Percentiles rank a stretch among this genome's conserved stretches.
Conservation (phyloP, 2,113 vertebrate genomes). For the Mormoops blainvillei region DNA sequence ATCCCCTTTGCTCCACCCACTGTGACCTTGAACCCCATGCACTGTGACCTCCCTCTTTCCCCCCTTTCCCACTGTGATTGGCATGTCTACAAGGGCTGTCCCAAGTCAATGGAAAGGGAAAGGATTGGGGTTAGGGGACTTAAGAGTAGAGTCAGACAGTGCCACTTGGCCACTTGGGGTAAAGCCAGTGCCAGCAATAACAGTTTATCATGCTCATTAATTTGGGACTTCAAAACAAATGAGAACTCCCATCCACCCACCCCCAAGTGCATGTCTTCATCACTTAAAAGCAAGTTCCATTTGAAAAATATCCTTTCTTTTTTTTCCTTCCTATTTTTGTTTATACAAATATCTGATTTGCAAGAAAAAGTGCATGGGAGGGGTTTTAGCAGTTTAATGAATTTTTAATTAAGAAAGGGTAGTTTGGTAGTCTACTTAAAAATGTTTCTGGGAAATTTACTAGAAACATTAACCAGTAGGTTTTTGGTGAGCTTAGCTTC, state of each 20-base stretch:
- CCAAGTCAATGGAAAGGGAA: constrained; percentile 65
- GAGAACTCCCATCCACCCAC: constrained; percentile 65
- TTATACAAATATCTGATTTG: constrained; percentile 67
- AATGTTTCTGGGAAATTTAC: constrained; percentile 59
- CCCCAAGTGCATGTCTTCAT: constrained; percentile 66
- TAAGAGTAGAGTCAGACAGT: constrained; percentile 62
- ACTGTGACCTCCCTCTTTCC: constrained; percentile 82
- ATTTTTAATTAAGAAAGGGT: constrained; percentile 68
- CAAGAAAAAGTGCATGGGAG: constrained; percentile 68
- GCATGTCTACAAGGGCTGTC: constrained; percentile 71
- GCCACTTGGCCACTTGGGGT: constrained; percentile 68
- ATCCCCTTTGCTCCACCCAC: constrained; percentile 87
- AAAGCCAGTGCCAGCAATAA: constrained; percentile 82
- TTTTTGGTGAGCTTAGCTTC: constrained; percentile 71
- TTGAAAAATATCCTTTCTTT: constrained; percentile 65
- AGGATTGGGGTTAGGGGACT: constrained; percentile 62
- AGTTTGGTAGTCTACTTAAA: constrained; percentile 68
- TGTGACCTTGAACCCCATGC: constrained; percentile 89
- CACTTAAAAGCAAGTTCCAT: constrained; percentile 73
- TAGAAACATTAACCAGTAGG: constrained; percentile 43
- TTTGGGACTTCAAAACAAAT: constrained; percentile 65
- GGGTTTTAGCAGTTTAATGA: constrained; percentile 74
- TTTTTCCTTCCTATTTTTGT: constrained; percentile 27
- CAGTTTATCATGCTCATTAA: constrained; percentile 65
- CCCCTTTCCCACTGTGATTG: constrained; percentile 81